Evolutionary conservation across 2,797 vertebrate genomes (phyloP), one percentile per base, ranked within the genome.

Genomic region (Smutsia gigantea): DNA sequence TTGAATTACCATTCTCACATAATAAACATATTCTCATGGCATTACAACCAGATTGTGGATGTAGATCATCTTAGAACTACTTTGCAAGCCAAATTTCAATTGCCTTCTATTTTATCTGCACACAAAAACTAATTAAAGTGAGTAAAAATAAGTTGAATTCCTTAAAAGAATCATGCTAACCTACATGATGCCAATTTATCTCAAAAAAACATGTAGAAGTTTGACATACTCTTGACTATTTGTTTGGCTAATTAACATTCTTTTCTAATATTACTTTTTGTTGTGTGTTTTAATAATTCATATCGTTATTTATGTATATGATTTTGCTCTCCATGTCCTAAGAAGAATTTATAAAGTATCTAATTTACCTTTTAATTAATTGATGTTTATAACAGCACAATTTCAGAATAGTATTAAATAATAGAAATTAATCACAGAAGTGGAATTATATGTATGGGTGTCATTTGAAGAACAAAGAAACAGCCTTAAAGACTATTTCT

Each of bases 321-420:
- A 95, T 95, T 91, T 87, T 97, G 95, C 95, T 95, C 87, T 97
- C 79, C 86, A 94, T 96, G 46, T 96, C 78, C 66, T 92, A 72
- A 82, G 75, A 92, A 97, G 72, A 1, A 0, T 84, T 95, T 97
- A 98, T 2, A 31, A 96, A 46, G 53, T 75, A 96, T 95, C 92
- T 94, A 92, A 92, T 93, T 5, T 82, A 75, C 71, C 66, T 90
- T 97, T 97, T 94, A 90, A 91, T 97, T 97, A 95, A 96, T 89
- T 98, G 97, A 97, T 98, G 94, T 97, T 96, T 93, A 88, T 96
- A 98, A 98, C 72, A 97, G 81, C 49, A 91, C 12, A 2, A 96
- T 94, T 97, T 97, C 63, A 84, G 86, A 57, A 82, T 10, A 69
- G 12, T 66, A 77, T 84, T 84, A 90, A 86, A 51, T 64, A 95